Percentiles rank a stretch among this genome's conserved stretches.
phyloP scores from a whole-genome alignment of 2,797 vertebrate species.

The Myripristis jacobus region DNA sequence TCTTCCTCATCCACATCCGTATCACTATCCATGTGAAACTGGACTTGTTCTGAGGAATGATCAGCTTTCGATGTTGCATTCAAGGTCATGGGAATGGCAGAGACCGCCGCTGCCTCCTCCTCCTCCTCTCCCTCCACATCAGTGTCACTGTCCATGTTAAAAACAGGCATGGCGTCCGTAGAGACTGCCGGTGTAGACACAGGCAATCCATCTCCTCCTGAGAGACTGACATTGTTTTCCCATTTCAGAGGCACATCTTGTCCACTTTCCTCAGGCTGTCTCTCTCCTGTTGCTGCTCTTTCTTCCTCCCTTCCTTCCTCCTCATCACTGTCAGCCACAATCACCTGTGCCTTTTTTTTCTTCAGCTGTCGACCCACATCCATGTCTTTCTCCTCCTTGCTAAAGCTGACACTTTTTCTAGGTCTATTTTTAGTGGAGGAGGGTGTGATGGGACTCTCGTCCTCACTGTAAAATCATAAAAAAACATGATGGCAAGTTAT shows the following conservation, averaged over 20 bases:
- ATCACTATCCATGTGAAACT: constrained; percentile 76
- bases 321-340: constrained; percentile 56
- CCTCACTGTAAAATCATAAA: constrained; percentile 75
- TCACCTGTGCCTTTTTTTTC: constrained; percentile 31
- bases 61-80: constrained; percentile 30
- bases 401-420: constrained; percentile 54
- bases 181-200: constrained; percentile 23
- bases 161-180: constrained; percentile 38
- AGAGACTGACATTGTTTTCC: constrained; percentile 24
- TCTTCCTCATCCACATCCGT: constrained; percentile 76
- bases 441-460: constrained; percentile 78
- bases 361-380: constrained; percentile 55
- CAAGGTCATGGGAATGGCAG: constrained; percentile 21
- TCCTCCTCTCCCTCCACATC: constrained; percentile 67
- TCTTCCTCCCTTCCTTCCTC: constrained; percentile 38
- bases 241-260: constrained; percentile 17
- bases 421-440: constrained; percentile 60
- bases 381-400: constrained; percentile 52
- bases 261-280: constrained; percentile 28
- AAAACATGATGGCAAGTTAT: constrained; percentile 28
- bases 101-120: constrained; percentile 12
- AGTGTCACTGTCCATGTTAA: constrained; percentile 78
- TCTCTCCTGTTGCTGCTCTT: constrained; percentile 31
- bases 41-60: constrained; percentile 30
- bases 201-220: constrained; percentile 18